These are phyloP conservation scores for Drosophila fungiperda DNA, from an alignment of 2,888 invertebrate species.

Conservation along the genomic window DNA sequence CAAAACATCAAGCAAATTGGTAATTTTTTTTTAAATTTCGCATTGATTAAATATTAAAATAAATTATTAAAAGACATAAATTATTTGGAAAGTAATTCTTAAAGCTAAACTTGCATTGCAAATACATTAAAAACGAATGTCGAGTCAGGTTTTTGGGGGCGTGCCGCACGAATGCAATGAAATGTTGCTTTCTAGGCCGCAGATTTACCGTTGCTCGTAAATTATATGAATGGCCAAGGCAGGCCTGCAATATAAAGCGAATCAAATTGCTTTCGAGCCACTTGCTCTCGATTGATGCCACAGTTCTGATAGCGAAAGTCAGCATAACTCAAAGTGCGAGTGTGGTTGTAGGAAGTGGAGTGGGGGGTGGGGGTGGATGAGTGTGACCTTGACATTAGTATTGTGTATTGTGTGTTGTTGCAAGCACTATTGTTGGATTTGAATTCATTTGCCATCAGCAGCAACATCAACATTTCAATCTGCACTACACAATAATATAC, in stretches of 20 bases:
- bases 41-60: not conserved
- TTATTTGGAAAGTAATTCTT: too few species aligned
- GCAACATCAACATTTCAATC: conserved; percentile 56
- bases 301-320: conserved; percentile 46
- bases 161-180: conserved; percentile 13
- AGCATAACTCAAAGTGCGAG: conserved; percentile 1
- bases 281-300: conserved; percentile 35
- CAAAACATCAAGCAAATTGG: conserved; percentile 6
- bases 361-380: not conserved
- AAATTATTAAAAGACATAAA: not conserved
- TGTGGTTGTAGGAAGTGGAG: not conserved
- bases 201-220: conserved; percentile 42
- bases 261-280: conserved; percentile 5
- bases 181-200: conserved; percentile 12
- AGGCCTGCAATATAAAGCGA: conserved; percentile 2
- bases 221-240: conserved; percentile 27
- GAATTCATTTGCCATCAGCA: conserved; percentile 38
- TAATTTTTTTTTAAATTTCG: not conserved
- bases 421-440: conserved; percentile 30
- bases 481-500: conserved; percentile 26
- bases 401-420: conserved; percentile 19
- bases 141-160: not conserved
- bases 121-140: conserved; percentile 1
- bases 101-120: not conserved
- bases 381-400: conserved; percentile 71